Conservation (phyloP, 2,113 vertebrate species). For the Malaclemys terrapin region DNA sequence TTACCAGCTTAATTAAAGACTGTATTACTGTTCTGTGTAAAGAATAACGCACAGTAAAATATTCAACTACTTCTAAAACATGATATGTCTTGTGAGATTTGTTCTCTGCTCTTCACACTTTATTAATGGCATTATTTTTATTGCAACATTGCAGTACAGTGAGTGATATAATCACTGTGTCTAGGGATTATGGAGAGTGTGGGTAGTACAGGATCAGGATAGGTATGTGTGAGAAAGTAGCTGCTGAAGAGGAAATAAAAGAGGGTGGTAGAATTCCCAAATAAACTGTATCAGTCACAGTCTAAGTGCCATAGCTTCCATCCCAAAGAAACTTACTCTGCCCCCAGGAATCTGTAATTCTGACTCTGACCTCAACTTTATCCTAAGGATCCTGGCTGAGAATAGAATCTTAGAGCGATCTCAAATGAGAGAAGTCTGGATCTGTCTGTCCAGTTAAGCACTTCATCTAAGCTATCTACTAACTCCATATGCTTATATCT, state of each 20-base stretch:
- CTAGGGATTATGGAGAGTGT: background rate
- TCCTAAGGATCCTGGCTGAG: background rate
- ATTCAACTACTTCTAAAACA: background rate
- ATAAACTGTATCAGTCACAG: background rate
- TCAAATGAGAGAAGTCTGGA: background rate
- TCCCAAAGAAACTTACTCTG: background rate
- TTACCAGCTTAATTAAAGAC: background rate
- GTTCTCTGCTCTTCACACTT: background rate
- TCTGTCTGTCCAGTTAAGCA: background rate
- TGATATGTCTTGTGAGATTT: background rate
- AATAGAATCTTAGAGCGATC: background rate
- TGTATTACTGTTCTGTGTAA: background rate
- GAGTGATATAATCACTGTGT: background rate
- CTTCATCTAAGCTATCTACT: background rate
- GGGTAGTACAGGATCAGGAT: background rate
- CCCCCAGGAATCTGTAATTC: background rate
- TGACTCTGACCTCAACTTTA: background rate
- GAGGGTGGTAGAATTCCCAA: background rate
- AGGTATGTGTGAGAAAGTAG: background rate
- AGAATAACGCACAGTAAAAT: background rate
- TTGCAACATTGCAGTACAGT: background rate
- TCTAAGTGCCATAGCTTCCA: background rate
- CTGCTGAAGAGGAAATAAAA: background rate
- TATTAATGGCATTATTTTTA: background rate
- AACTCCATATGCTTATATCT: fast-evolving